These are phyloP conservation scores for Anthonomus grandis DNA, from an alignment of 1,140 invertebrate genomes.

Conservation along the genomic window DNA sequence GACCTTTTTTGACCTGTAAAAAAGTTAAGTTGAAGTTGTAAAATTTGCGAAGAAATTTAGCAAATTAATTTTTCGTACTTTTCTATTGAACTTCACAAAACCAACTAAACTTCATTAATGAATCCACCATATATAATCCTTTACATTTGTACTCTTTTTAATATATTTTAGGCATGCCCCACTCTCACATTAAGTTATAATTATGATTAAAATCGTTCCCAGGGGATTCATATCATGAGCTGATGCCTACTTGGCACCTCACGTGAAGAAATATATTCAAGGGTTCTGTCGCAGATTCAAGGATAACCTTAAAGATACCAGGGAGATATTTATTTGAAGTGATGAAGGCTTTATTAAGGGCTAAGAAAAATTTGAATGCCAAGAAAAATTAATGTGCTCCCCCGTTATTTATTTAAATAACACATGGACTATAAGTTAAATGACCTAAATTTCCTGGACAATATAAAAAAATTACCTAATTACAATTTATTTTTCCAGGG, in stretches of 20 bases:
- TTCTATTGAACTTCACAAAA: not conserved
- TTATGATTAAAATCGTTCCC: conserved; percentile 93
- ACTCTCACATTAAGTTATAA: conserved; percentile 90
- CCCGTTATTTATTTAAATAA: too few relatives aligned
- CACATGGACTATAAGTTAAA: too few relatives aligned
- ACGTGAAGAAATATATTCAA: conserved; percentile 86
- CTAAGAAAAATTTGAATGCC: conserved; percentile 89
- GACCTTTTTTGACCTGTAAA: conserved; percentile 80
- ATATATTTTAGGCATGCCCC: conserved; percentile 88
- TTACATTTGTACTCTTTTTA: too few relatives aligned
- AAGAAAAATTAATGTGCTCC: too few relatives aligned
- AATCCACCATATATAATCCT: too few relatives aligned
- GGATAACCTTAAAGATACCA: conserved; percentile 69
- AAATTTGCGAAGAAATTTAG: conserved; percentile 76
- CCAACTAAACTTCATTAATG: not conserved
- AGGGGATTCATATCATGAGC: conserved; percentile 82
- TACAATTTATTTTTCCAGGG: too few relatives aligned
- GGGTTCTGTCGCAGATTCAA: conserved; percentile 88
- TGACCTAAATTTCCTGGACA: too few relatives aligned
- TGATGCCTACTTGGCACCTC: conserved; percentile 97
- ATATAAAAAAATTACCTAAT: too few relatives aligned
- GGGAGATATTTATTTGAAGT: conserved; percentile 98
- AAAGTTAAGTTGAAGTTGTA: conserved; percentile 82
- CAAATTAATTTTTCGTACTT: conserved; percentile 27
- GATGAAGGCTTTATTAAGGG: conserved; percentile 96